Evolutionary conservation across 2,888 invertebrate species (phyloP).

Genomic region (Caenorhabditis plicata): DNA sequence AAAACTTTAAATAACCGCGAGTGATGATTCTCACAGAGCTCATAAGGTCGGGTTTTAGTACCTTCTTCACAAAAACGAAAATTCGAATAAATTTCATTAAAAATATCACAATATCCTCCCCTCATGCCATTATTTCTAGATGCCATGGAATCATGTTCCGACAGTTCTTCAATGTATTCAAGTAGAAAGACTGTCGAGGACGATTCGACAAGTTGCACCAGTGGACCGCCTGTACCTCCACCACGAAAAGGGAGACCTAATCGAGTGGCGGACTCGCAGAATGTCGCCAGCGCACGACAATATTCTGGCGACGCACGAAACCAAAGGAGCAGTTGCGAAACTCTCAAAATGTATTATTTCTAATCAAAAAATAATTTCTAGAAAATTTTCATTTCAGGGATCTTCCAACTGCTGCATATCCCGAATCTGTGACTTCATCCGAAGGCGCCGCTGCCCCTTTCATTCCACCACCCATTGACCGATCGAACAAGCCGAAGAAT

Average conservation of each 20-base stretch:
- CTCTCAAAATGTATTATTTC: constrained; percentile 5
- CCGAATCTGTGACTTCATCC: constrained; percentile 16
- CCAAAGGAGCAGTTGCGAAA: constrained; percentile 26
- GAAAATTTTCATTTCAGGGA: neutral
- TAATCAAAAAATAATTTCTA: neutral
- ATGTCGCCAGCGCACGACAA: neutral
- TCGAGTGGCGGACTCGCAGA: constrained; percentile 4
- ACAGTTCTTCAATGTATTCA: constrained; percentile 26
- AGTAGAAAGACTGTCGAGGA: constrained; percentile 22
- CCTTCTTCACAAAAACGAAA: no score
- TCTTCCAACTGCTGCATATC: neutral
- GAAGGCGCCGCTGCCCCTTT: constrained; percentile 3
- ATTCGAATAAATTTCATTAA: no score
- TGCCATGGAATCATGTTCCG: constrained; percentile 14
- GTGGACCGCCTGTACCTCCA: constrained; percentile 23
- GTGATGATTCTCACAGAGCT: neutral
- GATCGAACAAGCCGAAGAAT: constrained; percentile 27
- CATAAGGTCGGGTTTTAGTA: neutral
- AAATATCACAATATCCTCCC: no score
- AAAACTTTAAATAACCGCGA: neutral
- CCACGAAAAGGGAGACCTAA: constrained; percentile 4
- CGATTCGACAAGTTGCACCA: constrained; percentile 9
- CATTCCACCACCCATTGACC: constrained; percentile 24
- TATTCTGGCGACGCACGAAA: neutral
- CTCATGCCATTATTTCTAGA: no score